These are phyloP conservation scores for Pseudococcus jackbeardsleyi DNA, from an alignment of 2,888 invertebrate species.

Conservation along the genomic window DNA sequence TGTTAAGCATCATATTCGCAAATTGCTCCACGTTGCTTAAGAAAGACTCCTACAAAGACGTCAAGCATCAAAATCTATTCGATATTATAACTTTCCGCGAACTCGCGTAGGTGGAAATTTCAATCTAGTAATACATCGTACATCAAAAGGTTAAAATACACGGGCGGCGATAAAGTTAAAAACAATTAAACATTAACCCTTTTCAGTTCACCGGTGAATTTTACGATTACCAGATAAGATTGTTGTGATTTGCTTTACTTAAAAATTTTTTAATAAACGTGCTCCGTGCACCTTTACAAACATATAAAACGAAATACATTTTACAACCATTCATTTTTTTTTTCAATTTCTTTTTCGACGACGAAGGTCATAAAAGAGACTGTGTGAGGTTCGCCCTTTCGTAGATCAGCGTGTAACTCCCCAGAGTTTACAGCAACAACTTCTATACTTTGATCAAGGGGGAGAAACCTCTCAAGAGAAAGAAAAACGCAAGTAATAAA, in stretches of 20 bases:
- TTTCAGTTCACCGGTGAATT: constrained; percentile 14
- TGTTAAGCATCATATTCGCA: too few species aligned
- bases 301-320: constrained; percentile 54
- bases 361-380: constrained; percentile 61
- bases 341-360: constrained; percentile 56
- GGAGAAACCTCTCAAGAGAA: constrained; percentile 59
- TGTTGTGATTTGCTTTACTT: constrained; percentile 42
- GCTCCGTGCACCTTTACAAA: constrained; percentile 43
- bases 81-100: too few species aligned
- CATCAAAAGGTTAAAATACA: not conserved
- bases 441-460: constrained; percentile 63
- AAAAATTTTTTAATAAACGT: constrained; percentile 51
- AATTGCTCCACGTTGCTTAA: too few species aligned
- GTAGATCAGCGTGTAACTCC: constrained; percentile 62
- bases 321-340: constrained; percentile 54
- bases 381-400: constrained; percentile 58
- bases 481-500: constrained; percentile 63
- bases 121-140: not conserved
- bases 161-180: not conserved
- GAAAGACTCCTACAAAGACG: too few species aligned
- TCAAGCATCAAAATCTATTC: too few species aligned
- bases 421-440: constrained; percentile 62
- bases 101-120: not conserved
- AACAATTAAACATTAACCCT: constrained; percentile 39
- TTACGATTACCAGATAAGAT: constrained; percentile 22